Conservation (phyloP, 2,113 vertebrate species). For the Lonchura striata region DNA sequence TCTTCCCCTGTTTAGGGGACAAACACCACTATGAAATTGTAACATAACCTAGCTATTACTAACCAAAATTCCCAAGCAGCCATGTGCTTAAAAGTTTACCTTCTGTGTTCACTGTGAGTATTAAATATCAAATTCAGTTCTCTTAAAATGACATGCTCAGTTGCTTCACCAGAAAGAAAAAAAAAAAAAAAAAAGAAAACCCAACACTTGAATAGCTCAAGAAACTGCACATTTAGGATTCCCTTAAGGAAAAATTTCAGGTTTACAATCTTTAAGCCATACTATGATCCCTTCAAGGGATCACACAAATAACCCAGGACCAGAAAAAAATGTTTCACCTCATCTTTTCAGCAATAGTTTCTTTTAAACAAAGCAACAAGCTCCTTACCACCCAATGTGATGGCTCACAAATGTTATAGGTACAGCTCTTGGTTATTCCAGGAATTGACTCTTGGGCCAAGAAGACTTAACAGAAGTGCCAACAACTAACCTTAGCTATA, state of each 20-base stretch:
- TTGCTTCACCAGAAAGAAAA: neutral
- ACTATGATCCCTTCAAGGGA: neutral
- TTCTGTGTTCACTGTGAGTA: neutral
- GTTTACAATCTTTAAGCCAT: neutral
- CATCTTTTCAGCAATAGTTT: neutral
- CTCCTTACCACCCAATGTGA: fast-evolving
- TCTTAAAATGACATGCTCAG: neutral
- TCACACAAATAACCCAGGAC: neutral
- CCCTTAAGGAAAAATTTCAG: neutral
- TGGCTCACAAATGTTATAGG: neutral
- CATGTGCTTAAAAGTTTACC: neutral
- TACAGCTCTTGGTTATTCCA: neutral
- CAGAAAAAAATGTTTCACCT: neutral
- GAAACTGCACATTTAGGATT: neutral
- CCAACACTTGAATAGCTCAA: neutral
- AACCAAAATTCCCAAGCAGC: neutral
- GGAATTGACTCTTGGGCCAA: neutral
- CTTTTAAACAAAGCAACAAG: neutral
- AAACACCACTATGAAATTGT: neutral
- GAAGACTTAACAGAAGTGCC: neutral
- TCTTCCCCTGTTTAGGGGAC: neutral
- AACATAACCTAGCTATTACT: neutral
- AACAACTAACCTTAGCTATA: neutral
- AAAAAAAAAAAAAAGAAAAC: no score
- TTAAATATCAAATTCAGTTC: neutral